A percentile compares a stretch with the other conserved stretches of the same genome.
phyloP scores from a whole-genome alignment of 2,888 invertebrate genomes.

The Mesoligia furuncula region DNA sequence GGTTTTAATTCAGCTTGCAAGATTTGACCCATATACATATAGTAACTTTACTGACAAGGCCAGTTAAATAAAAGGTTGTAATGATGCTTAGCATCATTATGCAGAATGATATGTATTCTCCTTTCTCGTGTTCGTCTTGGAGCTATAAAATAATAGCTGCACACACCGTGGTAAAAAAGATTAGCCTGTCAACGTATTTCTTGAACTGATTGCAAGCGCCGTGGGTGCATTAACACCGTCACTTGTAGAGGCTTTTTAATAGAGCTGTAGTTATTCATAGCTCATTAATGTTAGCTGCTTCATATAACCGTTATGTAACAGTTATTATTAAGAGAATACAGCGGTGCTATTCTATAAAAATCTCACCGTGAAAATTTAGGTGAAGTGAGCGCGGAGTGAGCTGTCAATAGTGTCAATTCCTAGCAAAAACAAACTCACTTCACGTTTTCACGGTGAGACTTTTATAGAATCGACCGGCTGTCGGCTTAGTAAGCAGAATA shows the following conservation, averaged over 20 bases:
- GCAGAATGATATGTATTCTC: neutral
- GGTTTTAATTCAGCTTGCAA: neutral
- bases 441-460: too few species aligned
- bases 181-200: neutral
- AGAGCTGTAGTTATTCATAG: neutral
- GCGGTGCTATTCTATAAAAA: too few species aligned
- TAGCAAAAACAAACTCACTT: too few species aligned
- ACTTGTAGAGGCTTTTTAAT: neutral
- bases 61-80: neutral
- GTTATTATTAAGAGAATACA: neutral
- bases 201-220: neutral
- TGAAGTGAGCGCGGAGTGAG: too few species aligned
- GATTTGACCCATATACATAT: neutral
- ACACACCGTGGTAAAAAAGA: neutral
- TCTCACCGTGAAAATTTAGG: too few species aligned
- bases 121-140: neutral
- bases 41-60: neutral
- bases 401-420: too few species aligned
- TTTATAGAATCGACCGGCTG: too few species aligned
- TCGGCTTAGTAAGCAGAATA: neutral
- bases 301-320: constrained; percentile 2
- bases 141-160: neutral
- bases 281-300: neutral
- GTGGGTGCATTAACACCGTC: constrained; percentile 1
- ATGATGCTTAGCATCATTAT: too few species aligned